phyloP scores from a whole-genome alignment of 2,113 vertebrate species.

The Epinephelus moara region DNA sequence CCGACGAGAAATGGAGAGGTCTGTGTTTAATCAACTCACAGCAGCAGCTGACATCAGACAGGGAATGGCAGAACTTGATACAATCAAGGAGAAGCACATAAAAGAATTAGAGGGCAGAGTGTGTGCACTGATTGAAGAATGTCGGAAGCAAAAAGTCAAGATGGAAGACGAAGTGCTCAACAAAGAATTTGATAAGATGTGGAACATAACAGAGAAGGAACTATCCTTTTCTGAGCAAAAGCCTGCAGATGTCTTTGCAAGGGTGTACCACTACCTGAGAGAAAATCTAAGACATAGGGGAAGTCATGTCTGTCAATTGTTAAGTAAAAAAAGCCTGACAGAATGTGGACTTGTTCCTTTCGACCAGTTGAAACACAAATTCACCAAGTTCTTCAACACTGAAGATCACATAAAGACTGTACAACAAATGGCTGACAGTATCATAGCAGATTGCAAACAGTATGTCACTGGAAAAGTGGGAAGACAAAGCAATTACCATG shows the following conservation, averaged over 20 bases:
- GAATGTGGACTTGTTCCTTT: background rate
- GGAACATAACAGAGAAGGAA: too few relatives aligned
- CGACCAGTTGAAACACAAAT: too few relatives aligned
- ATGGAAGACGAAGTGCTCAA: too few relatives aligned
- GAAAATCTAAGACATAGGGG: conserved; percentile 29
- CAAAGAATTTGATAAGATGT: too few relatives aligned
- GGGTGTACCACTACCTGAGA: conserved; percentile 17
- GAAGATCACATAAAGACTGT: background rate
- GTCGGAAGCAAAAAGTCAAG: too few relatives aligned
- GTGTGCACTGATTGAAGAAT: conserved; percentile 22
- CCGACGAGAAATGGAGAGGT: conserved; percentile 36
- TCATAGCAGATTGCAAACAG: conserved; percentile 14
- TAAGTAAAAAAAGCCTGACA: fast-evolving
- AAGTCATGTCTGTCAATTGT: background rate
- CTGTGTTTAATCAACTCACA: conserved; percentile 21
- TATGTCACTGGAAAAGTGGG: fast-evolving
- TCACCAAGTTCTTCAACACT: too few relatives aligned
- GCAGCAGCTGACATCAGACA: conserved; percentile 36
- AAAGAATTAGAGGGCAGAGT: conserved; percentile 50
- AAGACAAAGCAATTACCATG: conserved; percentile 46
- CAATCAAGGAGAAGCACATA: conserved; percentile 55
- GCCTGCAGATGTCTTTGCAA: too few relatives aligned
- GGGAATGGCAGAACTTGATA: conserved; percentile 46
- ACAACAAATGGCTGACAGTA: background rate
- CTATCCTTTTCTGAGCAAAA: too few relatives aligned